Percentiles rank a stretch among this genome's conserved stretches.
Evolutionary conservation across 2,113 vertebrate species (phyloP).

Genomic region (Thomomys bottae): DNA sequence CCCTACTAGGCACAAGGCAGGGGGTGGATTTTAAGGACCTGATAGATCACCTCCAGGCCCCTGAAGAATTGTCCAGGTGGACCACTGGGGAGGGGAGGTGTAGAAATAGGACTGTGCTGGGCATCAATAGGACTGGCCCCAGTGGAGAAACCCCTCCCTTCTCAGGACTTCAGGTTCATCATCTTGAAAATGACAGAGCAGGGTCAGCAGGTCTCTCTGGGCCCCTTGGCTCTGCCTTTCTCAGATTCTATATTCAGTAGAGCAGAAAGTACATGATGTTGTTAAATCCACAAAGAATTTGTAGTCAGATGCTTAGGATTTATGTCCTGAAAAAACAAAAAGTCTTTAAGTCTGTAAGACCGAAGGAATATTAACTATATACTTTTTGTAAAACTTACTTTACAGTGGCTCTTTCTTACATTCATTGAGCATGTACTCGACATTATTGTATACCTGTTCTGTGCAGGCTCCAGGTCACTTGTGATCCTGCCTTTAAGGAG

Average conservation of each 20-base stretch:
- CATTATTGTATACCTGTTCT: neutral
- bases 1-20: neutral
- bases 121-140: neutral
- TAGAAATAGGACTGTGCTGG: neutral
- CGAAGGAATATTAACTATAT: slow-evolving; percentile 48
- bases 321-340: slow-evolving; percentile 65
- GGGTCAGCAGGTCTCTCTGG: slow-evolving; percentile 49
- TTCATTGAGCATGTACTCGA: neutral
- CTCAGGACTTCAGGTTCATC: neutral
- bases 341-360: slow-evolving; percentile 71
- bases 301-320: slow-evolving; percentile 75
- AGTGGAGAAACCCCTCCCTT: neutral
- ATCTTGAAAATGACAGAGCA: slow-evolving; percentile 29
- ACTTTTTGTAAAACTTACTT: neutral
- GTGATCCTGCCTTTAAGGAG: neutral
- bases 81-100: fast-evolving
- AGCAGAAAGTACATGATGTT: slow-evolving; percentile 72
- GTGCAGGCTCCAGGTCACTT: neutral
- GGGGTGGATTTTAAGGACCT: neutral
- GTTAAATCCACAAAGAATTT: slow-evolving; percentile 78
- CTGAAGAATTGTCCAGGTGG: neutral
- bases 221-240: slow-evolving; percentile 47
- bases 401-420: slow-evolving; percentile 8
- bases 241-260: slow-evolving; percentile 62
- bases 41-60: neutral